Percentiles rank a stretch among this genome's conserved stretches.
phyloP scores from a whole-genome alignment of 1,140 invertebrate species.

The Trachymyrmex septentrionalis region DNA sequence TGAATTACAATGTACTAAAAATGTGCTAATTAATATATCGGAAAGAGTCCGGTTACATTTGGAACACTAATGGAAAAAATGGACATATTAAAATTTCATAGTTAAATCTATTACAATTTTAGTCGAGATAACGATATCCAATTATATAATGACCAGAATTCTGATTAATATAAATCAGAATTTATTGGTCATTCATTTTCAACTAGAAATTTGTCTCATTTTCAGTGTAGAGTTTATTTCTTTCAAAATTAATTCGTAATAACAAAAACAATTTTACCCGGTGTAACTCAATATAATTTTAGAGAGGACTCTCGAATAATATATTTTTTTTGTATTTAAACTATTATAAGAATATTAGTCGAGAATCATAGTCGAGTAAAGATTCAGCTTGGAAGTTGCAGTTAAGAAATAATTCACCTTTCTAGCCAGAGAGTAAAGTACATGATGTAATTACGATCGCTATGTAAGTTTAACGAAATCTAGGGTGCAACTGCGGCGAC shows the following conservation, averaged over 20 bases:
- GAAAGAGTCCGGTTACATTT: no score
- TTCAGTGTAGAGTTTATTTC: background rate
- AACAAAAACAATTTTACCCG: background rate
- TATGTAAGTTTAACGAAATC: slow-evolving; percentile 33
- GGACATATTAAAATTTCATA: no score
- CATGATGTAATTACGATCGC: slow-evolving; percentile 69
- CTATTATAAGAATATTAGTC: background rate
- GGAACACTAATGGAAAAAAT: no score
- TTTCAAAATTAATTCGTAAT: background rate
- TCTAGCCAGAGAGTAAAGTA: slow-evolving; percentile 46
- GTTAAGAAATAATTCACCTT: slow-evolving; percentile 50
- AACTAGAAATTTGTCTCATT: no score
- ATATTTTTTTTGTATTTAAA: background rate
- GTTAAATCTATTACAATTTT: no score
- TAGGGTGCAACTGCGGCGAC: slow-evolving; percentile 11
- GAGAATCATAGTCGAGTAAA: background rate
- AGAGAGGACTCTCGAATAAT: background rate
- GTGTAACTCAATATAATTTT: background rate
- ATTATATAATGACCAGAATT: no score
- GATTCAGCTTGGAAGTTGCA: background rate
- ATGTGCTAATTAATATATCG: background rate
- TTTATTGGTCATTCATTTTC: no score
- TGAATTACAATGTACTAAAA: background rate
- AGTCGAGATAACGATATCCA: no score
- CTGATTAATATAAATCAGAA: no score